Evolutionary conservation across 2,888 invertebrate species (phyloP).

Genomic region (Mellilla xanthometata): DNA sequence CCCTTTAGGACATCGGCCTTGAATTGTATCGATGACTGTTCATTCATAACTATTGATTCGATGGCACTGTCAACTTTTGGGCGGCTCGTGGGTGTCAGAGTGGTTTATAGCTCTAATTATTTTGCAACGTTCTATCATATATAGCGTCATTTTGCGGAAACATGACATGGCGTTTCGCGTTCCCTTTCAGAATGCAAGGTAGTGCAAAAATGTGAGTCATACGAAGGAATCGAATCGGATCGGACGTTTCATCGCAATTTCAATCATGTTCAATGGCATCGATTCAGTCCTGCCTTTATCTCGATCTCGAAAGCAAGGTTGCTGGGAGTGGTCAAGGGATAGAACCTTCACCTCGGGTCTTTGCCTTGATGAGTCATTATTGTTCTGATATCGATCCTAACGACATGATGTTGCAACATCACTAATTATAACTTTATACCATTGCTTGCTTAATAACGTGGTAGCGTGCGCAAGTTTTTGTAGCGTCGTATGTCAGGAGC

Average conservation of each 20-base stretch:
- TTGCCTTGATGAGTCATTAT: conserved; percentile 65
- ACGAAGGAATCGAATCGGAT: conserved; percentile 28
- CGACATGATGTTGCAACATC: conserved; percentile 53
- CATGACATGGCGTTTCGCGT: conserved; percentile 7
- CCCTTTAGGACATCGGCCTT: conserved; percentile 68
- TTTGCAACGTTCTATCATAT: conserved; percentile 5
- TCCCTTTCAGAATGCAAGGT: conserved; percentile 16
- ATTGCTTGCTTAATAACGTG: conserved; percentile 48
- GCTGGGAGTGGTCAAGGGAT: conserved; percentile 75
- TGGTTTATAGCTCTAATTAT: conserved; percentile 21
- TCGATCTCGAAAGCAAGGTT: conserved; percentile 75
- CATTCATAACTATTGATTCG: conserved; percentile 43
- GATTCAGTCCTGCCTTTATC: conserved; percentile 54
- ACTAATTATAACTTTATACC: conserved; percentile 63
- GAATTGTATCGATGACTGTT: conserved; percentile 35
- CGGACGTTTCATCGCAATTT: conserved; percentile 42
- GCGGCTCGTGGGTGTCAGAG: conserved; percentile 14
- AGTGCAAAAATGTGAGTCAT: conserved; percentile 30
- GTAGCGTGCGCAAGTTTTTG: conserved; percentile 32
- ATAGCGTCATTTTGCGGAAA: conserved; percentile 15
- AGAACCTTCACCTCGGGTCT: conserved; percentile 61
- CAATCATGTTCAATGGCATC: conserved; percentile 49
- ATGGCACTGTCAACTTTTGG: conserved; percentile 46
- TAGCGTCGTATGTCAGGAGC: conserved; percentile 31
- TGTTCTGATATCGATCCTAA: conserved; percentile 68